Evolutionary conservation across 2,113 vertebrate species (phyloP), one percentile per base, ranked within the genome.

Genomic region (Mormyrus iriodes): DNA sequence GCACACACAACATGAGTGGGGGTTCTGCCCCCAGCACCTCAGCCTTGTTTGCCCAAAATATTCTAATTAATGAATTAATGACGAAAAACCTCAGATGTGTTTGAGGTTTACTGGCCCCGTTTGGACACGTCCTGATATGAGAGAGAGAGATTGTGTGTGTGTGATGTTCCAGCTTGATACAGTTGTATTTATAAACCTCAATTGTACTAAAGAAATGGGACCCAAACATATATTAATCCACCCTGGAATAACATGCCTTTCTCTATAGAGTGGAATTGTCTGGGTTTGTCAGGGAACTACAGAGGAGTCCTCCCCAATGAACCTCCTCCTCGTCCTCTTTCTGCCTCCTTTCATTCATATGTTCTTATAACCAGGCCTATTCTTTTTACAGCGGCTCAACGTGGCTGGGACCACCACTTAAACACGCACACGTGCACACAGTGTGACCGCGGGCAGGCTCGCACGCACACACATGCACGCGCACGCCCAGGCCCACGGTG

Each of bases 321-420:
- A 31, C 35, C 82, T 51, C 27, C 88, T 94, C 94, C 91, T 92
- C 94, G 92, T 91, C 89, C 90, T 91, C 91, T 91, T 92, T 93
- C 92, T 93, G 91, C 91, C 92, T 94, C 91, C 89, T 90, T 89
- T 92, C 91, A 93, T 94, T 93, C 92, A 93, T 94, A 91, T 92
- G 93, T 93, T 93, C 85, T 91, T 92, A 93, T 93, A 90, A 92
- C 90, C 89, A 85, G 91, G 91, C 93, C 92, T 92, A 91, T 90
- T 92, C 91, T 90, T 90, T 90, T 90, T 91, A 92, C 91, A 94
- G 89, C 91, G 55, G 1, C 21, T 27, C 8, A 39, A 8, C 17
- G 27, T 73, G 27, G 24, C n/a, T 35, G 27, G 10, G 49, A 31
- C 44, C 83, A 10, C 10, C 73, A n/a, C 13, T 49, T 49, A 17